Evolutionary conservation across 2,797 vertebrate species (phyloP).

Genomic region (Myotis pilosus): DNA sequence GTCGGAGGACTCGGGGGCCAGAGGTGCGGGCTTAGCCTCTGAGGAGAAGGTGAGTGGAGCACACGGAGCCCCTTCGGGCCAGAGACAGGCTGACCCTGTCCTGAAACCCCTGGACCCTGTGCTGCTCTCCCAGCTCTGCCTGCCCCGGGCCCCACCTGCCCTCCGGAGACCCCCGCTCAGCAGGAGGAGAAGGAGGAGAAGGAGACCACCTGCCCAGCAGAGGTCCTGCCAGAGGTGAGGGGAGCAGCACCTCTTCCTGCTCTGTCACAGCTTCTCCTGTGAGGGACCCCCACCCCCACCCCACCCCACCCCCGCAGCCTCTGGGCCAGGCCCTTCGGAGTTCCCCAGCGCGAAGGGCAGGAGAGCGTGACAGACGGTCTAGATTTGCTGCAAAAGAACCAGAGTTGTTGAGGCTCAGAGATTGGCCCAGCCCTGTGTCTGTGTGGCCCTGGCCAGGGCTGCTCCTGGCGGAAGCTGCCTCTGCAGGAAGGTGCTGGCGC

Average conservation of each 20-base stretch:
- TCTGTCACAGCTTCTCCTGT: background rate
- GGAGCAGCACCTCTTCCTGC: background rate
- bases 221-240: conserved; percentile 59
- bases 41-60: background rate
- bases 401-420: background rate
- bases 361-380: background rate
- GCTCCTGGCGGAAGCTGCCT: background rate
- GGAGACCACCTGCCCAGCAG: background rate
- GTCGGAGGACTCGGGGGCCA: background rate
- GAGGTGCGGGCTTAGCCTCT: background rate
- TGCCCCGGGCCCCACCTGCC: background rate
- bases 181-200: background rate
- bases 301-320: background rate
- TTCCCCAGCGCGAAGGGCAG: background rate
- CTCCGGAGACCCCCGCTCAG: background rate
- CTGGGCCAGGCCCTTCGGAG: background rate
- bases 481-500: background rate
- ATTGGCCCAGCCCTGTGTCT: fast-evolving
- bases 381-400: background rate
- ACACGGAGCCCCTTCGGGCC: background rate
- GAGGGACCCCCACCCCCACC: background rate
- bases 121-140: background rate
- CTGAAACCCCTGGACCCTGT: background rate
- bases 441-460: background rate
- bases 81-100: background rate